phyloP scores from a whole-genome alignment of 2,797 vertebrate species.

The Sorex maritimensis region DNA sequence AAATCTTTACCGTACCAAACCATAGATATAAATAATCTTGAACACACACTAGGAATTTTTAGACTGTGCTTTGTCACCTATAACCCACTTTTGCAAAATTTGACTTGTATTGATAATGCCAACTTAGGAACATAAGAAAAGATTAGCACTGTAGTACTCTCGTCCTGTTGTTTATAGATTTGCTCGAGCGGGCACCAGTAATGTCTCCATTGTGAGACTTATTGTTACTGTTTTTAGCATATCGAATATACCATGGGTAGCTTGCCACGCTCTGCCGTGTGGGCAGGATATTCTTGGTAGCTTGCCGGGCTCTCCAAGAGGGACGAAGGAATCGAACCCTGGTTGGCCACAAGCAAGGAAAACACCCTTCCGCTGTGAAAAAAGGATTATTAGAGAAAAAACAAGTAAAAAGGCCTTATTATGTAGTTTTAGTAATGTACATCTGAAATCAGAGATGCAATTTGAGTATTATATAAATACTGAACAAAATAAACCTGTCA shows the following conservation, averaged over 20 bases:
- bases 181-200: no score
- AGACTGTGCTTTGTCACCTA: neutral
- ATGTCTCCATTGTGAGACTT: no score
- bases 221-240: no score
- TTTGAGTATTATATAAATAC: neutral
- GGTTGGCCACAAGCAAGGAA: no score
- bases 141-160: neutral
- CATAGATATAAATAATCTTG: neutral
- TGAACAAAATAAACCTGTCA: neutral
- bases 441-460: conserved; percentile 32
- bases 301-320: no score
- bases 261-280: no score
- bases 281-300: no score
- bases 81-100: conserved; percentile 12
- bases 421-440: neutral
- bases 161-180: no score
- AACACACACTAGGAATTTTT: neutral
- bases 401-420: neutral
- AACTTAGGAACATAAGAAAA: conserved; percentile 12
- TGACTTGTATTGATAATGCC: neutral
- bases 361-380: no score
- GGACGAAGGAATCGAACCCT: no score
- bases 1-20: neutral
- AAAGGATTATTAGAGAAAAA: neutral
- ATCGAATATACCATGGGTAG: no score